Evolutionary conservation across 2,113 vertebrate genomes (phyloP), one percentile per base, ranked within the genome.

Genomic region (Oceanites oceanicus): DNA sequence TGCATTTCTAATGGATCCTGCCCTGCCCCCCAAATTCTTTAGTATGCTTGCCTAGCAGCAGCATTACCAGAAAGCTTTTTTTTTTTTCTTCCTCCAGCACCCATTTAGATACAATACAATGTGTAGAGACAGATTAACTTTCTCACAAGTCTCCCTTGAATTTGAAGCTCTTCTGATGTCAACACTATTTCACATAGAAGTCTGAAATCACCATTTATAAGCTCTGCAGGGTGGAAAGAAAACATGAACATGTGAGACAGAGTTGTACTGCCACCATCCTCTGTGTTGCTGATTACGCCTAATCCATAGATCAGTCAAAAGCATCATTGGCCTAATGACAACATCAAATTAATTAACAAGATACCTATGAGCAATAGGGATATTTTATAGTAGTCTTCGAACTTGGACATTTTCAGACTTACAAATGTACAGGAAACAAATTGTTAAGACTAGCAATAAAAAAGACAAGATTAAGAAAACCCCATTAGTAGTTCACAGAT

Each of bases 61-160:
- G 63, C 45, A 62, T 94, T 85, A 90, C 50, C 34, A 90, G 76
- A 81, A 94, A 79, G 61, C 62, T 96, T 62, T 71, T 8, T 45
- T 70, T 85, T 82, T 73, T 75, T 88, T 25, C 30, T 88, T 22
- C 30, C 44, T 80, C 52, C 34, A 58, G 85, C 55, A 98, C 98
- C 97, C 98, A 97, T 93, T 98, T 98, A 59, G 98, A 98, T 94
- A 98, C 97, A 95, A 97, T 97, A 93, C 97, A 98, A 97, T 42
- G 94, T 98, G 61, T 98, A 98, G 78, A 98, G 97, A 92, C 97
- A 98, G 78, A 98, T 98, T 88, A 99, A 98, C 82, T 99, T 99
- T 94, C 97, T 98, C 34, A 98, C 96, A 45, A 98, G 88, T 89
- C 98, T 97, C 34, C 34, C 98, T 97, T 49, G 98, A 98, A 71